phyloP scores from a whole-genome alignment of 2,113 vertebrate species.

The Lipotes vexillifer region DNA sequence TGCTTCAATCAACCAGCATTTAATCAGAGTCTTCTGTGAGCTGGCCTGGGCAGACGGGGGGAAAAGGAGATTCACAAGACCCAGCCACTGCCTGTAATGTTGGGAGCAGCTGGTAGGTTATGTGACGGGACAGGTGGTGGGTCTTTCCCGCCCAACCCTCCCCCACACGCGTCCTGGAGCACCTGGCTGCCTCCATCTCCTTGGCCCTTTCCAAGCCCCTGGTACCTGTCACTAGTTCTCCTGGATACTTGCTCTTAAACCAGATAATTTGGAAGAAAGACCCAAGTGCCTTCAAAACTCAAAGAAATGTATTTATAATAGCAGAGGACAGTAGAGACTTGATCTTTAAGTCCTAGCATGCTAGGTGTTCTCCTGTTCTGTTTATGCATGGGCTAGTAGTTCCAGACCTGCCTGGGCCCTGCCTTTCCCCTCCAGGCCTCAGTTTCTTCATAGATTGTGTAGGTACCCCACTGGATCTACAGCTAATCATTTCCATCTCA shows the following conservation, averaged over 20 bases:
- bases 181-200: neutral
- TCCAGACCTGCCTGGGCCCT: too few relatives aligned
- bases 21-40: neutral
- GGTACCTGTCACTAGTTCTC: too few relatives aligned
- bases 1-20: neutral
- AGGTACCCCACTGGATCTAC: neutral
- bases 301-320: neutral
- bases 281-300: neutral
- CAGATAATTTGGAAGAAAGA: neutral
- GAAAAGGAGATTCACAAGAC: neutral
- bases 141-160: neutral
- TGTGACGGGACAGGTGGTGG: neutral
- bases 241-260: neutral
- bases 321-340: neutral
- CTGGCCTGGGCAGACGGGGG: neutral
- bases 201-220: neutral
- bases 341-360: neutral
- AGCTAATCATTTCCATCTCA: neutral
- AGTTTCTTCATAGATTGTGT: neutral
- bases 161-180: neutral
- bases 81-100: neutral
- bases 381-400: neutral
- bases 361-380: accelerated
- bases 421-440: neutral
- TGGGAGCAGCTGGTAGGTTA: neutral